Evolutionary conservation across 2,113 vertebrate species (phyloP).

Genomic region (Hipposideros armiger): DNA sequence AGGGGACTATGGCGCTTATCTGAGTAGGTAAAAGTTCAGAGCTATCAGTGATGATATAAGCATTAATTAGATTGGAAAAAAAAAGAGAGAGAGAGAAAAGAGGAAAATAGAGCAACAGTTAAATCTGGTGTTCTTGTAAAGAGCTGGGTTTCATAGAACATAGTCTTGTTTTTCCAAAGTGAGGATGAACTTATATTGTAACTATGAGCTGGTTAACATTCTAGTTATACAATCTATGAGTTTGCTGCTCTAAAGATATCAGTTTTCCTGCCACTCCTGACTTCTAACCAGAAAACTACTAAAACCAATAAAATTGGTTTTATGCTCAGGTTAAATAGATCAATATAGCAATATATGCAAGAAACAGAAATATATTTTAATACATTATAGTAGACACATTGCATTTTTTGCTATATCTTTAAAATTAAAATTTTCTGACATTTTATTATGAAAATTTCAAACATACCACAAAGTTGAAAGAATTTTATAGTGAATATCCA

Average conservation of each 20-base stretch:
- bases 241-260: not conserved
- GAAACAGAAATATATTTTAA: not conserved
- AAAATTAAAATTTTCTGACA: not conserved
- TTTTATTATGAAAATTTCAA: not conserved
- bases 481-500: not conserved
- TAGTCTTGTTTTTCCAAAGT: not conserved
- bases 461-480: not conserved
- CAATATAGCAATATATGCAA: not conserved
- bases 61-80: not conserved
- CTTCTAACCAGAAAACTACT: not conserved
- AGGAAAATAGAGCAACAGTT: not conserved
- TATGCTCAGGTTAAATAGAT: not conserved
- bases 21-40: not conserved
- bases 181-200: not conserved
- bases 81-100: not conserved
- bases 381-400: not conserved
- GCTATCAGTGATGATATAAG: not conserved
- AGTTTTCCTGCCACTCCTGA: not conserved
- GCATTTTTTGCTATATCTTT: not conserved
- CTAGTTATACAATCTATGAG: not conserved
- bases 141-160: not conserved
- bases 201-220: not conserved
- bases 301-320: not conserved
- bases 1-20: not conserved
- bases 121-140: not conserved